Evolutionary conservation across 2,888 invertebrate genomes (phyloP), one percentile per base, ranked within the genome.

Genomic region (Tenodera sinensis): DNA sequence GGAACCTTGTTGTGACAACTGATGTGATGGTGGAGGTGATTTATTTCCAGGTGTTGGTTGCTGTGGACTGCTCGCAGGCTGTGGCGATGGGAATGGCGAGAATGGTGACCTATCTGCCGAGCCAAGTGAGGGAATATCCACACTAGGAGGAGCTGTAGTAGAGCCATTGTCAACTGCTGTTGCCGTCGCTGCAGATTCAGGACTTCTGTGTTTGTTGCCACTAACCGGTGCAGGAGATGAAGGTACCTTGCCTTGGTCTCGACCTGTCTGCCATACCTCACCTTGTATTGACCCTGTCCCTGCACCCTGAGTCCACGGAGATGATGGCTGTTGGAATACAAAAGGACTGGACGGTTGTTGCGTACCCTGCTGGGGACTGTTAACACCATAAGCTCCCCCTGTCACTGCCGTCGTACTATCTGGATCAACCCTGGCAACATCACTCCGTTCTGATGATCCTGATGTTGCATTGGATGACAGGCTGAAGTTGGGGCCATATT

Each of bases 361-460:
- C 30, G 89, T 84, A 15, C 83, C 85, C 27, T 88, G 84, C 34
- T 89, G 88, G 28, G 88, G 87, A 30, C 88, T 88, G 86, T 89
- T 88, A 84, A 89, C 84, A 84, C 84, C 88, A n/a, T 54, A 89
- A 84, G 85, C 71, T 88, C 87, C 83, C 54, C 87, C 83, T 81
- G 88, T 71, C n/a, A 84, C 81, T 84, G 89, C 82, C 25, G 96
- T 97, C 1, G 97, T 97, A 25, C 97, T 97, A 92, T 97, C 97
- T 0, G 97, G 96, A 92, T 96, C 97, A 91, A 96, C 96, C 84
- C 85, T 89, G 28, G 88, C 89, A 27, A 89, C 85, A 42, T 89
- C 90, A 83, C 83, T 54, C 84, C 84, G 71, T 25, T 82, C n/a
- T 25, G 85, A 83, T 28, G 86, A 28, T 34, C 83, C 15, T 27